phyloP scores from a whole-genome alignment of 2,888 invertebrate species.

The Agriopis aurantiaria region DNA sequence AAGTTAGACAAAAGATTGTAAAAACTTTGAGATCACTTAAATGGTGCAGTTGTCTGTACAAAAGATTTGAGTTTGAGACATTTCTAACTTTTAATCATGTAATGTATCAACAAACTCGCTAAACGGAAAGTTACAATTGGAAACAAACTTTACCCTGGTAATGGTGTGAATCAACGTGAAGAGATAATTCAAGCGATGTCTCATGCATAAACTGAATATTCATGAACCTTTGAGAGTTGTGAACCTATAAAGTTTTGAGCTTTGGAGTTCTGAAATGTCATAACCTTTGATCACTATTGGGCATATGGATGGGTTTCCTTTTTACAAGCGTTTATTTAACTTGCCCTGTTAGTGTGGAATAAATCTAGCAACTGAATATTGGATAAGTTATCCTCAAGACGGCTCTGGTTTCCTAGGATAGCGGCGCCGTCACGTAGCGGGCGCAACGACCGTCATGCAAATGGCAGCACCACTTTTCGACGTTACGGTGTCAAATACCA shows the following conservation, averaged over 20 bases:
- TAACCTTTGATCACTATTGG: too few relatives aligned
- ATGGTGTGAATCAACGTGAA: conserved; percentile 28
- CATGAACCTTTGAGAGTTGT: not conserved
- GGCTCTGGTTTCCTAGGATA: too few relatives aligned
- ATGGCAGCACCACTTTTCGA: too few relatives aligned
- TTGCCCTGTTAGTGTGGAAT: too few relatives aligned
- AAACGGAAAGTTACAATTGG: conserved; percentile 7
- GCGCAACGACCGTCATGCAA: too few relatives aligned
- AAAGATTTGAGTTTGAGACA: conserved; percentile 10
- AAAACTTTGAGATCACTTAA: not conserved
- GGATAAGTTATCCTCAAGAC: too few relatives aligned
- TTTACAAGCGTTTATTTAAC: too few relatives aligned
- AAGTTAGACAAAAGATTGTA: not conserved
- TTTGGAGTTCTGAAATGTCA: too few relatives aligned
- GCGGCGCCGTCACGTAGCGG: too few relatives aligned
- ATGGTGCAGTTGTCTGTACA: conserved; percentile 4
- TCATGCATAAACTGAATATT: not conserved
- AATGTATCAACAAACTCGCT: conserved; percentile 13
- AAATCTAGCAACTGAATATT: too few relatives aligned
- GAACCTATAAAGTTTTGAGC: not conserved
- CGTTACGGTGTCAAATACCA: too few relatives aligned
- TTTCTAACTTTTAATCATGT: conserved; percentile 20
- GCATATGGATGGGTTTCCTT: too few relatives aligned
- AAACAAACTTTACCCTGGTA: conserved; percentile 13
- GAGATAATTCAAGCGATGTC: conserved; percentile 14